Evolutionary conservation across 2,113 vertebrate genomes (phyloP).

Genomic region (Macrotus californicus): DNA sequence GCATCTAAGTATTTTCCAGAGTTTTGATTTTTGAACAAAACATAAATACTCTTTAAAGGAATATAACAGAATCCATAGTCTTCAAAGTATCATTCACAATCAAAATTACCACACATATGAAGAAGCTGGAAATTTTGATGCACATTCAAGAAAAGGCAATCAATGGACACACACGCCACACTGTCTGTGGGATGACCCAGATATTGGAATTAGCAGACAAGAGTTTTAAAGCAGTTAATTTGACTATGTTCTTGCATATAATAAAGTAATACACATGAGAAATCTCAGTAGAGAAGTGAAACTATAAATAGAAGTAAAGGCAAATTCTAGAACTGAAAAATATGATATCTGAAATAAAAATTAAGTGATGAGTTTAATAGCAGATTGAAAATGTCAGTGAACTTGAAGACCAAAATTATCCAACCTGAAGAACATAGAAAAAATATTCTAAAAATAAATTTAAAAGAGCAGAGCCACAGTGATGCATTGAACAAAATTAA

Average conservation of each 20-base stretch:
- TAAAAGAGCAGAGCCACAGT: not conserved
- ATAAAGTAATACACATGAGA: not conserved
- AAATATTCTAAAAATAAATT: not conserved
- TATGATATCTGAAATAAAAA: not conserved
- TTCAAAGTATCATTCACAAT: not conserved
- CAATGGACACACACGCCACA: not conserved
- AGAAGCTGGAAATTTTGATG: not conserved
- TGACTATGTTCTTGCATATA: not conserved
- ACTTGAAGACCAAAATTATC: not conserved
- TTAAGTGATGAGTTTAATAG: conserved; percentile 10
- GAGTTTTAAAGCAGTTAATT: not conserved
- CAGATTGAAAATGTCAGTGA: not conserved
- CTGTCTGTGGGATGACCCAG: not conserved
- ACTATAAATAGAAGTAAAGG: not conserved
- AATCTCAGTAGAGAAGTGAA: conserved; percentile 28
- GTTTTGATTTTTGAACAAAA: conserved; percentile 29
- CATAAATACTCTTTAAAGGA: conserved; percentile 13
- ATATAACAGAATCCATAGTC: conserved; percentile 21
- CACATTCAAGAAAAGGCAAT: not conserved
- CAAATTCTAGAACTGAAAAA: conserved; percentile 24
- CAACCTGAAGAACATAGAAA: conserved; percentile 21
- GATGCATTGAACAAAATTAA: not conserved
- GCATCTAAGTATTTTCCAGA: not conserved
- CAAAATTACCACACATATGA: not conserved
- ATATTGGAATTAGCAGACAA: not conserved